Conservation (phyloP, 2,113 vertebrate genomes). For the Rhinoderma darwinii region DNA sequence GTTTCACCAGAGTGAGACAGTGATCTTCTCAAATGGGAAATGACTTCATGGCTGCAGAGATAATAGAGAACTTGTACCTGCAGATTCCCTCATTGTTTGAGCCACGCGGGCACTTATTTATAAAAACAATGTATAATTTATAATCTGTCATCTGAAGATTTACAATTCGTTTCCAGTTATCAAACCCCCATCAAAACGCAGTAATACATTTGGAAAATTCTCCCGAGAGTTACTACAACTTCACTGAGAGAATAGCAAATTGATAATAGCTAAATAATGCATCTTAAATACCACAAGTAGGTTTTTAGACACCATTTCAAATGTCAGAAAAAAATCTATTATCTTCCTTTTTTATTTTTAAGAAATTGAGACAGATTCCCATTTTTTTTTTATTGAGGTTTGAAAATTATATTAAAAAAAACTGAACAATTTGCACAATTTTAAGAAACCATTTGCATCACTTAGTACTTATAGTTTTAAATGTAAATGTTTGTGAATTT, state of each 20-base stretch:
- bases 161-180: constrained; percentile 23
- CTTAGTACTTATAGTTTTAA: too few species aligned
- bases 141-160: constrained; percentile 21
- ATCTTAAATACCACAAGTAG: background rate
- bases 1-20: background rate
- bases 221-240: background rate
- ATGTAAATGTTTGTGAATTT: too few species aligned
- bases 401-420: background rate
- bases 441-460: too few species aligned
- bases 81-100: background rate
- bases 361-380: background rate
- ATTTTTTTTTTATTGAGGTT: too few species aligned
- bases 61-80: background rate
- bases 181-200: constrained; percentile 14
- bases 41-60: constrained; percentile 10
- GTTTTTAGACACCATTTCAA: background rate
- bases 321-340: background rate
- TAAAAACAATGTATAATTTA: constrained; percentile 45
- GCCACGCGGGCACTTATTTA: background rate
- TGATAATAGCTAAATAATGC: constrained; percentile 30
- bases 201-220: constrained; percentile 23
- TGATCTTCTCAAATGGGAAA: constrained; percentile 27
- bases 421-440: too few species aligned
- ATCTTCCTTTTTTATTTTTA: background rate
- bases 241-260: background rate